Conservation (phyloP, 2,797 vertebrate species). For the Lacerta viridis region DNA sequence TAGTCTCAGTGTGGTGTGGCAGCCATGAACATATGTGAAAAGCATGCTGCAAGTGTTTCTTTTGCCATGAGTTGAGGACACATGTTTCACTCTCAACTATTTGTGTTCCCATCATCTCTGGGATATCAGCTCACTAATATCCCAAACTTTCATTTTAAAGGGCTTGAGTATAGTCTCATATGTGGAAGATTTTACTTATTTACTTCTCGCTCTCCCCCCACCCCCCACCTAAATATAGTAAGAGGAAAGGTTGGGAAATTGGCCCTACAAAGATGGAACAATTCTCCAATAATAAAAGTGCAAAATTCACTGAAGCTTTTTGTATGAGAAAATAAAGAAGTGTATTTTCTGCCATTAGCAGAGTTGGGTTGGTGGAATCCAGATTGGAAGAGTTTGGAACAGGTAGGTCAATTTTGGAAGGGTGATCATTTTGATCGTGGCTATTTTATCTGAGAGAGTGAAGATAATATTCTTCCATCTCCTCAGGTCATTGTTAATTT, state of each 20-base stretch:
- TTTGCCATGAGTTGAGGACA: not conserved
- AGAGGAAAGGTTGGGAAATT: not conserved
- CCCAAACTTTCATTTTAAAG: slow-evolving; percentile 2
- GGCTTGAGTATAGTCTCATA: not conserved
- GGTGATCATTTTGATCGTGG: too few relatives aligned
- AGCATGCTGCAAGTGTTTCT: not conserved
- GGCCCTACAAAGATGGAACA: not conserved
- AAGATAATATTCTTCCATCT: too few relatives aligned
- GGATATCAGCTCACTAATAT: not conserved
- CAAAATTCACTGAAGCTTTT: not conserved
- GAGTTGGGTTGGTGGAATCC: too few relatives aligned
- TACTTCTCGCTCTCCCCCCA: not conserved
- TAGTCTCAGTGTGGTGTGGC: not conserved
- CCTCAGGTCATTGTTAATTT: too few relatives aligned
- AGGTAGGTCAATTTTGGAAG: too few relatives aligned
- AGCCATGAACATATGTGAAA: not conserved
- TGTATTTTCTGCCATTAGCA: too few relatives aligned
- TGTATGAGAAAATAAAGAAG: too few relatives aligned
- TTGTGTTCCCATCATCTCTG: not conserved
- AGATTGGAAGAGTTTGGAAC: too few relatives aligned
- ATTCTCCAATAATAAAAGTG: not conserved
- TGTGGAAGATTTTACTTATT: not conserved
- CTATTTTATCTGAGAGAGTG: too few relatives aligned
- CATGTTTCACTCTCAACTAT: not conserved
- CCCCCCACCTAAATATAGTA: not conserved